Base-by-base conservation (phyloP, 2,888 invertebrate species). In the Priocnemis perturbator region DNA sequence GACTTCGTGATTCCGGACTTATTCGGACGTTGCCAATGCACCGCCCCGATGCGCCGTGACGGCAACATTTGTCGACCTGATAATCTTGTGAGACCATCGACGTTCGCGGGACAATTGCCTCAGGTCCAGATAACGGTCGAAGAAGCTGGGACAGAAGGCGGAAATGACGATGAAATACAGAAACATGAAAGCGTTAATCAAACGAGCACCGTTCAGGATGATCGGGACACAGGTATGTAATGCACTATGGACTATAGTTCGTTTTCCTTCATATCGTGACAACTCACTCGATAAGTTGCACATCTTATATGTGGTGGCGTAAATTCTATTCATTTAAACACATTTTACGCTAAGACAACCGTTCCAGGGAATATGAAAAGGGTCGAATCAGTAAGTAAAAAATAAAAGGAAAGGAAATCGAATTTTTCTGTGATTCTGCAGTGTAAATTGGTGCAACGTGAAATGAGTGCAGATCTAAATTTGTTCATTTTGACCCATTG, bases 1-100 rank as follows among this genome's bases (percentile, higher is more conserved):
- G 96, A 96, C 89, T 97, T 95, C 87, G 92, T 96, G 61, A 96
- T 97, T 79, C 96, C 96, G 30, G 95, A 96, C 88, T 92, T 97
- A 14, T 96, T 97, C 86, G 97, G 97, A 58, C 93, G 96, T 84
- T 97, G 97, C 84, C 93, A 95, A 71, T 97, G 97, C 57, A 88
- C 87, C 3, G 87, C 88, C 7, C 89, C 89, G 57, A 89, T 86
- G 85, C 86, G 87, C n/a, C 86, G 88, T 5, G 86, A 89, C 52
- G 89, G 88, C 30, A 85, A 89, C 64, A 79, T 87, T 9, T 90
- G 90, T 62, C 82, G 89, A 87, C 94, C 64, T 82, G 91, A 85
- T 87, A 88, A 66, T 85, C 90, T 78, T 74, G 91, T 88, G 82
- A 89, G 83, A 79, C 90, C 84, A 0, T 60, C 60, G 1, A 67